Evolutionary conservation across 2,113 vertebrate genomes (phyloP), one percentile per base, ranked within the genome.

Genomic region (Rana temporaria): DNA sequence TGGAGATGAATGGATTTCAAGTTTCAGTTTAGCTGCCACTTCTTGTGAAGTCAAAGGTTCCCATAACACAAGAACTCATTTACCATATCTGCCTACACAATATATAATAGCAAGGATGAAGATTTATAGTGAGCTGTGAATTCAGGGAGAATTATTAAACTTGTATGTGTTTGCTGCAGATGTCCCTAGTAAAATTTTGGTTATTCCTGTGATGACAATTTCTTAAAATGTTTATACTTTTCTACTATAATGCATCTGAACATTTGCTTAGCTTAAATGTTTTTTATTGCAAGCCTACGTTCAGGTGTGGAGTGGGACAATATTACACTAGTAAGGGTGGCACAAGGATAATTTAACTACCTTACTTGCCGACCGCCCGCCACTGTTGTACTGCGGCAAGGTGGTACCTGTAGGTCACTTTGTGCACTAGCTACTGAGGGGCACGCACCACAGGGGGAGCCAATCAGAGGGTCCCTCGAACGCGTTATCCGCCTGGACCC

Each of bases 81-180:
- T 79, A 60, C 26, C 66, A 80, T 71, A 80, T 70, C 78, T 70
- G 56, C 66, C 66, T 68, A 70, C 78, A 70, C 55, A 59, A 70
- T 80, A 70, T 80, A 62, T 71, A 60, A 79, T 71, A 80, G 67
- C n/a, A 57, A 59, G 26, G 30, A 80, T 59, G 56, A 80, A 71
- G 66, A 70, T 80, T 80, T 80, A 80, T 80, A 6, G 53, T 19
- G 20, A 52, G 55, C 34, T 52, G 48, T 70, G 66, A 70, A 42
- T 70, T 16, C 56, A 62, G 66, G 14, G 52, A 79, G 52, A 53
- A 69, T 67, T 79, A 79, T 79, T 79, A 69, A 79, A 67, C 52
- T 79, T 68, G 48, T 24, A 56, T 67, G 57, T 79, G 64, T 59
- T 53, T 79, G 77, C 64, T 69, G 64, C 65, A 68, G 65, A 79